phyloP scores from a whole-genome alignment of 2,113 vertebrate species.

The Lampris incognitus region DNA sequence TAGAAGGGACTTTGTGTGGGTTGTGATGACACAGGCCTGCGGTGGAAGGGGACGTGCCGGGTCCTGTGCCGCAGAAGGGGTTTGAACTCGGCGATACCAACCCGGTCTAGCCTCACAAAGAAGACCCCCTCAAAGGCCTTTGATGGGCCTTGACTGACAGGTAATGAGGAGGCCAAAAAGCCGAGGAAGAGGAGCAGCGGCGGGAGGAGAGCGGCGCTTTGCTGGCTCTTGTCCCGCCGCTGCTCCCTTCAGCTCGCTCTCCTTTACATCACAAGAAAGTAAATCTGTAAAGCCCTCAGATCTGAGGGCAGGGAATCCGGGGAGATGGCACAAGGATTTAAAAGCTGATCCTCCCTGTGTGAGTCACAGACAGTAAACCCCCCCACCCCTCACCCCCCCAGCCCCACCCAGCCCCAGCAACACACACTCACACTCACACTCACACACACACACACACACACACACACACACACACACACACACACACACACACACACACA shows the following conservation, averaged over 20 bases:
- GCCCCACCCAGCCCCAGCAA: background rate
- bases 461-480: background rate
- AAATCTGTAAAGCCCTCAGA: slow-evolving; percentile 73
- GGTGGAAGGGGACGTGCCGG: slow-evolving; percentile 22
- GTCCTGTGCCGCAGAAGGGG: slow-evolving; percentile 44
- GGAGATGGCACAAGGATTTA: slow-evolving; percentile 72
- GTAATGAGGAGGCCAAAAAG: slow-evolving; percentile 52
- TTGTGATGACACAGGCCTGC: background rate
- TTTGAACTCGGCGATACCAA: slow-evolving; percentile 33
- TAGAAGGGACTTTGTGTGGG: slow-evolving; percentile 15
- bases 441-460: slow-evolving; percentile 5
- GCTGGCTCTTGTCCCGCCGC: slow-evolving; percentile 31
- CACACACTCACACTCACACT: background rate
- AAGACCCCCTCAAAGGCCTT: slow-evolving; percentile 1
- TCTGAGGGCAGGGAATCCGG: slow-evolving; percentile 64
- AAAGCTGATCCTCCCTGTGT: slow-evolving; percentile 76
- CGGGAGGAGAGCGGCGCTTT: slow-evolving; percentile 23
- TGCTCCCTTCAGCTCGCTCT: slow-evolving; percentile 62
- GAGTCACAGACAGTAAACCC: slow-evolving; percentile 67
- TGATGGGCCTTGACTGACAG: slow-evolving; percentile 44
- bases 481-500: slow-evolving; percentile 3
- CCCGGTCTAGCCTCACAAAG: slow-evolving; percentile 42
- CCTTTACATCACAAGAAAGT: slow-evolving; percentile 74
- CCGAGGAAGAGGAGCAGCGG: slow-evolving; percentile 37
- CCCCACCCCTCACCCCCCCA: slow-evolving; percentile 34